These are phyloP conservation scores for Apomyelois bistriatella DNA, from an alignment of 2,888 invertebrate genomes.

Conservation along the genomic window DNA sequence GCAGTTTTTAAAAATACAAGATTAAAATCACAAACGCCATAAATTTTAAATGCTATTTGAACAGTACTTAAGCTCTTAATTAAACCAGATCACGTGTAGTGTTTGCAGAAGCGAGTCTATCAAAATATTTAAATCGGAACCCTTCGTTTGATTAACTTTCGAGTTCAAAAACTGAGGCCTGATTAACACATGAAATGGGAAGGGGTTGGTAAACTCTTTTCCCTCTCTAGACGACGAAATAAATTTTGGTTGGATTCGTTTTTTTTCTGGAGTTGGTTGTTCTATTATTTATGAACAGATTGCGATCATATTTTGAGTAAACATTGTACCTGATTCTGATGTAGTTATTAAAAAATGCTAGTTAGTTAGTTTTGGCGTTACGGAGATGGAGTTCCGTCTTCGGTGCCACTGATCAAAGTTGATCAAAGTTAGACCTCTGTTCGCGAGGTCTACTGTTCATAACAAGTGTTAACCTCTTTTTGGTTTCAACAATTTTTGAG, in stretches of 20 bases:
- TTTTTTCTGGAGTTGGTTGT: too few species aligned
- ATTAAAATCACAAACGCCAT: conserved; percentile 11
- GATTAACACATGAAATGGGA: conserved; percentile 29
- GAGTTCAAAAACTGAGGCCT: conserved; percentile 23
- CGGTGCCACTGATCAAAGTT: too few species aligned
- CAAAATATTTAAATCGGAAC: conserved; percentile 19
- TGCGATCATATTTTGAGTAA: too few species aligned
- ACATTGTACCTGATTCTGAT: too few species aligned
- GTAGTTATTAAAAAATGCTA: too few species aligned
- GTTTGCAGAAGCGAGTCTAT: conserved; percentile 16
- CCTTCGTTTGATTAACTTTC: conserved; percentile 23
- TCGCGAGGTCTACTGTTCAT: too few species aligned
- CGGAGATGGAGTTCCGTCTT: too few species aligned
- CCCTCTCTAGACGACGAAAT: background rate
- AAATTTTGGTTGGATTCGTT: background rate
- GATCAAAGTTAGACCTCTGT: too few species aligned
- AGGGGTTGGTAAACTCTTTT: background rate
- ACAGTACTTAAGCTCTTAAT: conserved; percentile 12
- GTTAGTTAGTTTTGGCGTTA: too few species aligned
- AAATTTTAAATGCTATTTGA: background rate
- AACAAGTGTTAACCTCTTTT: too few species aligned
- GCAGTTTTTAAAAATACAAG: background rate
- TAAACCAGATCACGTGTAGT: conserved; percentile 17
- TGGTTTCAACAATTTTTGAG: too few species aligned
- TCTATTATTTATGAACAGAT: too few species aligned